Percentiles rank a stretch among this genome's conserved stretches.
These are phyloP conservation scores for Mesorhabditis sp. DNA, from an alignment of 2,888 invertebrate genomes.

Conservation along the genomic window DNA sequence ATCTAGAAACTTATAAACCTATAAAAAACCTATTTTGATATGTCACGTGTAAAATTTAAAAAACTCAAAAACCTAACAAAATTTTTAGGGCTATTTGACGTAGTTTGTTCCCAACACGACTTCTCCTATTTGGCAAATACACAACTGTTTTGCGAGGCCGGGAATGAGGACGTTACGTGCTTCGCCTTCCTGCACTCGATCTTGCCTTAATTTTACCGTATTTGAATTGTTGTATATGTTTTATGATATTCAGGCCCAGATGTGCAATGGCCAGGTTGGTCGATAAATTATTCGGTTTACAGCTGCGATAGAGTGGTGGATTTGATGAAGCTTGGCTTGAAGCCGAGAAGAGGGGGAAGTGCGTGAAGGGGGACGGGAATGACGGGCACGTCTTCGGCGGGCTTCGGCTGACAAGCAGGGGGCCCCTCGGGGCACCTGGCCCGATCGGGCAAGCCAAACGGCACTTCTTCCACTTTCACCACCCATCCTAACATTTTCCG, in stretches of 20 bases:
- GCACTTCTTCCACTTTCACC: too few relatives aligned
- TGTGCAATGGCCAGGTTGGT: neutral
- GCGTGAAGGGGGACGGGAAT: neutral
- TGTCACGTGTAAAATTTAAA: neutral
- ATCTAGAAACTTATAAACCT: neutral
- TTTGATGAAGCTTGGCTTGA: neutral
- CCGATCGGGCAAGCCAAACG: too few relatives aligned
- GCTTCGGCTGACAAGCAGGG: too few relatives aligned
- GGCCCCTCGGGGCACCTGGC: too few relatives aligned
- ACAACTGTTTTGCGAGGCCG: slow-evolving; percentile 42
- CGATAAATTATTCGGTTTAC: neutral
- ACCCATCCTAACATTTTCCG: too few relatives aligned
- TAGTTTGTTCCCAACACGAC: slow-evolving; percentile 43
- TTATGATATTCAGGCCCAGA: neutral
- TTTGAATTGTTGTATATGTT: neutral
- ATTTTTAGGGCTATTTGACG: slow-evolving; percentile 38
- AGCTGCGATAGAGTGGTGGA: neutral
- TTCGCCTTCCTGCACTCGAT: slow-evolving; percentile 48
- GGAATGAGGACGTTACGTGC: slow-evolving; percentile 45
- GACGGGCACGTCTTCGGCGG: too few relatives aligned
- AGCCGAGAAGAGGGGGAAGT: neutral
- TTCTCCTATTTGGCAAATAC: slow-evolving; percentile 47
- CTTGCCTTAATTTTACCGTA: slow-evolving; percentile 23
- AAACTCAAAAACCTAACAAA: neutral
- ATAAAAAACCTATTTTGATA: neutral